These are phyloP conservation scores for Epinephelus cyanopodus DNA, from an alignment of 2,113 vertebrate species.

Conservation along the genomic window DNA sequence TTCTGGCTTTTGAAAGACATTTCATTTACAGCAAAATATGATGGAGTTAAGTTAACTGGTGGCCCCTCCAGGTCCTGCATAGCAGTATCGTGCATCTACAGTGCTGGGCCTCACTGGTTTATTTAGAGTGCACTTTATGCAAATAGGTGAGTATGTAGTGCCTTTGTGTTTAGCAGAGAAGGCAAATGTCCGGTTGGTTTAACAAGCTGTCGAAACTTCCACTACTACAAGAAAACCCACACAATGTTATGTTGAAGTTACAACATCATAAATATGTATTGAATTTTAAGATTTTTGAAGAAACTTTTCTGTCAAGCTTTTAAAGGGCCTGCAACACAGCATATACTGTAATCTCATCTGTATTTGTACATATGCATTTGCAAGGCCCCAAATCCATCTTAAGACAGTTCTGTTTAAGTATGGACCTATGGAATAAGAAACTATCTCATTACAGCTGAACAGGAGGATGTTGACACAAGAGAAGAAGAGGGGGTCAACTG, in stretches of 20 bases:
- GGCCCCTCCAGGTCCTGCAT: no score
- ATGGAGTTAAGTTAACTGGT: no score
- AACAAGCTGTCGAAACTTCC: neutral
- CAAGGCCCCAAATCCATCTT: neutral
- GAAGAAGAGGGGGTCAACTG: neutral
- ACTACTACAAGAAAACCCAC: no score
- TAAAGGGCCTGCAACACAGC: neutral
- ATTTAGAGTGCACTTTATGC: no score
- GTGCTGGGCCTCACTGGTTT: no score
- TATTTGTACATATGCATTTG: neutral
- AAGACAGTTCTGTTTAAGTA: neutral
- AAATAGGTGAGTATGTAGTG: no score
- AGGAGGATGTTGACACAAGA: neutral
- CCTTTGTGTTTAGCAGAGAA: no score
- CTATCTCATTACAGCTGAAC: neutral
- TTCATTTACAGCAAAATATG: no score
- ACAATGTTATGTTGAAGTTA: no score
- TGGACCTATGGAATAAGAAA: neutral
- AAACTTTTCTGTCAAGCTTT: no score
- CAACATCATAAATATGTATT: neutral
- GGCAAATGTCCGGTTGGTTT: neutral
- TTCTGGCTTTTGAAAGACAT: neutral
- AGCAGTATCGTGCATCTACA: no score
- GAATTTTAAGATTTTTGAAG: neutral
- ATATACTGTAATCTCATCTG: neutral